Base-by-base conservation (phyloP, 2,797 vertebrate genomes). In the Sebastes diploproa region DNA sequence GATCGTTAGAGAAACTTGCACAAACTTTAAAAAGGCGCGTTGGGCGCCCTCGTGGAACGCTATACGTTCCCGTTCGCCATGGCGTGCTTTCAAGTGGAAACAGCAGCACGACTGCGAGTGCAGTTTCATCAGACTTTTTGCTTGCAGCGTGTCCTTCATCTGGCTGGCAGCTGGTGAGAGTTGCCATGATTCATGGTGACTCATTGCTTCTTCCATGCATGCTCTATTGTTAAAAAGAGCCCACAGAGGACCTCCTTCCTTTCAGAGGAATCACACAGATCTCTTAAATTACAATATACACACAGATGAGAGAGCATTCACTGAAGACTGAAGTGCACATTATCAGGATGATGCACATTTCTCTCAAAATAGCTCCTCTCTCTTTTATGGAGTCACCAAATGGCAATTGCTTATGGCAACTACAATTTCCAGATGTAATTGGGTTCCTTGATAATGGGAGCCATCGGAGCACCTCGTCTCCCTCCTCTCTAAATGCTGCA, bases 151-250 rank as follows among this genome's bases (percentile, higher is more conserved):
- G 74, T 77, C 89, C 10, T 91, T 86, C 83, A 77, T 89, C 78
- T 85, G 88, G 90, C 78, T 84, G 83, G 84, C 89, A 89, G 91
- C 82, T 89, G 88, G 76, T 62, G 85, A 87, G 83, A 81, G 83
- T 73, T 70, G 67, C 83, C 63, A 27, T 82, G 86, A 82, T 88
- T 90, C 82, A 82, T 38, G 14, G 77, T 82, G 81, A 89, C 83
- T 86, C 78, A 83, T 12, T 66, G 84, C 84, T 50, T 76, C 81
- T 82, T 62, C 71, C 38, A 3, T 62, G 65, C 54, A 3, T 64
- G 59, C 42, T 55, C 68, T 23, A 67, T 68, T 75, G 86, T 82
- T 54, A 67, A 69, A 82, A 72, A 63, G 34, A 74, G 74, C 63
- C 67, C 69, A 68, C 69, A 29, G 42, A 84, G 60, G 71, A 78